Evolutionary conservation across 2,888 invertebrate species (phyloP).

Genomic region (Amblyjoppa fuscipennis): DNA sequence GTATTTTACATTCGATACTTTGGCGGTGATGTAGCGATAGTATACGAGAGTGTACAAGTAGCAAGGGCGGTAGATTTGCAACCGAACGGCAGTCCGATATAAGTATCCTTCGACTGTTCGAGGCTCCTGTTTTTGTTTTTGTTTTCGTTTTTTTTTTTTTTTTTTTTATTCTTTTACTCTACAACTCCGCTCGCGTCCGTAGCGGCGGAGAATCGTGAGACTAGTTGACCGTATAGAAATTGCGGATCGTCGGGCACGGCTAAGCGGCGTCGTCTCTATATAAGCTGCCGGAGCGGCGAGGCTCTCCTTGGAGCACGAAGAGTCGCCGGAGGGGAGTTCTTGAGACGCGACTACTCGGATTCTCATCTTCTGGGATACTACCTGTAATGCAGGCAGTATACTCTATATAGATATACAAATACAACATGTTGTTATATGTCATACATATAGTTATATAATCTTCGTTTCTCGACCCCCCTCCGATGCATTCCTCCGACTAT

Average conservation of each 20-base stretch:
- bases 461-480: neutral
- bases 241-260: constrained; percentile 41
- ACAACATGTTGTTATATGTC: neutral
- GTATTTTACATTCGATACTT: neutral
- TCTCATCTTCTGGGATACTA: constrained; percentile 16
- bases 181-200: constrained; percentile 40
- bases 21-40: neutral
- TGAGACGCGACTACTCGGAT: constrained; percentile 45
- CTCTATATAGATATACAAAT: neutral
- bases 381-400: neutral
- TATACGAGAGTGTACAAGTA: neutral
- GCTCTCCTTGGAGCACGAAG: constrained; percentile 2
- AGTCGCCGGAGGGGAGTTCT: constrained; percentile 37
- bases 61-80: neutral
- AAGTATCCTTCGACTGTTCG: constrained; percentile 66
- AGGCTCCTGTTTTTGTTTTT: constrained; percentile 23
- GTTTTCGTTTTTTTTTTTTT: constrained; percentile 38
- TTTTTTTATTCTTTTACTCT: neutral
- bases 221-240: constrained; percentile 63
- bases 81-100: constrained; percentile 55
- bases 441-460: neutral
- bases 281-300: neutral
- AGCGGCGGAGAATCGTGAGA: constrained; percentile 50
- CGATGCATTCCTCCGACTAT: neutral
- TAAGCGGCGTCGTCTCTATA: neutral